phyloP scores from a whole-genome alignment of 2,113 vertebrate genomes.

The Mormoops blainvillei region DNA sequence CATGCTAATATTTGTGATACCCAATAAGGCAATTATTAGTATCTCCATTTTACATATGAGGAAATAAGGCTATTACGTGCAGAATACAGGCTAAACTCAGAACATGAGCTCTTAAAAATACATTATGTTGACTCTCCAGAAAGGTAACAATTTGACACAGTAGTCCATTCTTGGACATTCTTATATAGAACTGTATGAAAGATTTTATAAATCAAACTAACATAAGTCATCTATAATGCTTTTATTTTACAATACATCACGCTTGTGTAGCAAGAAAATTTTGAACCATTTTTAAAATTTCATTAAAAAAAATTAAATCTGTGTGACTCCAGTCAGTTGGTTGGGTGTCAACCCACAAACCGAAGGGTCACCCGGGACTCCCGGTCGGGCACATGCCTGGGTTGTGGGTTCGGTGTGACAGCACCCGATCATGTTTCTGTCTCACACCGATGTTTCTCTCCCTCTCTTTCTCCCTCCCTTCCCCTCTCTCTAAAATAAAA shows the following conservation, averaged over 20 bases:
- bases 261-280: not conserved
- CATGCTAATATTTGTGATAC: not conserved
- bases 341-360: too few species aligned
- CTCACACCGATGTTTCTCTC: too few species aligned
- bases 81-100: not conserved
- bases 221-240: not conserved
- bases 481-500: too few species aligned
- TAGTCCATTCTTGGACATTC: not conserved
- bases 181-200: not conserved
- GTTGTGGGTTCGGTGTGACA: too few species aligned
- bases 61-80: not conserved
- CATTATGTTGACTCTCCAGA: not conserved
- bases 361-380: too few species aligned
- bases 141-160: not conserved
- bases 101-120: not conserved
- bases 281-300: not conserved
- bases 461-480: too few species aligned
- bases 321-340: not conserved
- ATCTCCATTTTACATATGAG: not conserved
- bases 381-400: too few species aligned
- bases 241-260: not conserved
- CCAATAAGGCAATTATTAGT: not conserved
- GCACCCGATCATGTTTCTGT: too few species aligned
- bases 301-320: not conserved
- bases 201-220: not conserved